phyloP scores from a whole-genome alignment of 1,140 invertebrate species.

The Myzus persicae region DNA sequence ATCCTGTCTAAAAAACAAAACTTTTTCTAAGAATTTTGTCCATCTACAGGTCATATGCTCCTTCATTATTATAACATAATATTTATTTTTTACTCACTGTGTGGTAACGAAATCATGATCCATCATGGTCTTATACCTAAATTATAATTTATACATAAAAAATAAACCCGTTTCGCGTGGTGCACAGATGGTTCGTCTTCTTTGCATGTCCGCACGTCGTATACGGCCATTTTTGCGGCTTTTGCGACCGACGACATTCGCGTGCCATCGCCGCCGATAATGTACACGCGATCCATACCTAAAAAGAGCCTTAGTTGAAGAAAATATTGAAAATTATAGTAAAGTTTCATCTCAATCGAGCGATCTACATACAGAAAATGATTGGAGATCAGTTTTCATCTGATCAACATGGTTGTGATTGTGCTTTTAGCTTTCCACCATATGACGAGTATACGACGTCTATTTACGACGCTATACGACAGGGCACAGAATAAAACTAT shows the following conservation, averaged over 20 bases:
- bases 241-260: background rate
- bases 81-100: background rate
- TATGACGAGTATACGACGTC: background rate
- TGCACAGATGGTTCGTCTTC: background rate
- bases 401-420: background rate
- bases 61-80: background rate
- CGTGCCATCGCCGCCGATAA: background rate
- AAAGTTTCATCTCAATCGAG: background rate
- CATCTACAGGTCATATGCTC: background rate
- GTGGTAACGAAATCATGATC: background rate
- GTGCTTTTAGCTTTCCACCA: background rate
- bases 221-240: background rate
- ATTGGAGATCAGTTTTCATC: background rate
- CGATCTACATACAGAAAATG: background rate
- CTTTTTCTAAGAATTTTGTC: background rate
- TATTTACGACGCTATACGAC: background rate
- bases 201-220: background rate
- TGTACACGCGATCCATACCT: background rate
- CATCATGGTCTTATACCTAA: background rate
- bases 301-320: background rate
- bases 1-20: background rate
- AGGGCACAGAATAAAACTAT: no score
- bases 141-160: no score
- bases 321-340: background rate
- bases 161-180: background rate